These are phyloP conservation scores for Pedicia rivosa DNA, from an alignment of 2,888 invertebrate genomes.

Conservation along the genomic window DNA sequence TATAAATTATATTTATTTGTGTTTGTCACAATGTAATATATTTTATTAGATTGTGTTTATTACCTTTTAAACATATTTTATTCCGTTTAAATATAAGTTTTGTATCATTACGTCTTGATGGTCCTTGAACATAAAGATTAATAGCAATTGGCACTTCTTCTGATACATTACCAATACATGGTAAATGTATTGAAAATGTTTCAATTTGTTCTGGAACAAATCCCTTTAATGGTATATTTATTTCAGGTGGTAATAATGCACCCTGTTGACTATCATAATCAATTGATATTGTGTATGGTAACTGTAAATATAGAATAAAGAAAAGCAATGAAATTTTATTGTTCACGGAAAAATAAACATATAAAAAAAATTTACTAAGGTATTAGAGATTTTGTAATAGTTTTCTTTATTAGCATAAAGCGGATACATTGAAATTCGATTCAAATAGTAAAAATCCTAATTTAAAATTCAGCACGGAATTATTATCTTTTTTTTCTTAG, in stretches of 20 bases:
- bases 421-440: too few species aligned
- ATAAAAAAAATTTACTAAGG: not conserved
- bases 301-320: conserved; percentile 34
- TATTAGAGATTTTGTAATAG: not conserved
- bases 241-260: conserved; percentile 61
- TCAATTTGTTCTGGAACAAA: conserved; percentile 61
- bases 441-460: too few species aligned
- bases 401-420: too few species aligned
- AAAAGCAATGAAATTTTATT: not conserved
- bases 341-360: too few species aligned
- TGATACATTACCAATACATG: conserved; percentile 66
- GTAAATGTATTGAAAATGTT: conserved; percentile 61
- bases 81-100: conserved; percentile 63
- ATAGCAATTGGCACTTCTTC: conserved; percentile 71
- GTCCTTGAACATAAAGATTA: conserved; percentile 63
- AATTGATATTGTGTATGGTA: conserved; percentile 61
- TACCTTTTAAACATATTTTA: conserved; percentile 75
- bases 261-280: conserved; percentile 55
- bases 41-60: too few species aligned
- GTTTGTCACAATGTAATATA: too few species aligned
- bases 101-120: conserved; percentile 55
- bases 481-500: too few species aligned
- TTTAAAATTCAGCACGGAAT: too few species aligned
- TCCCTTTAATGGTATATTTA: conserved; percentile 70
- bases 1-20: too few species aligned